Evolutionary conservation across 1,140 invertebrate species (phyloP).

Genomic region (Piezodorus guildinii): DNA sequence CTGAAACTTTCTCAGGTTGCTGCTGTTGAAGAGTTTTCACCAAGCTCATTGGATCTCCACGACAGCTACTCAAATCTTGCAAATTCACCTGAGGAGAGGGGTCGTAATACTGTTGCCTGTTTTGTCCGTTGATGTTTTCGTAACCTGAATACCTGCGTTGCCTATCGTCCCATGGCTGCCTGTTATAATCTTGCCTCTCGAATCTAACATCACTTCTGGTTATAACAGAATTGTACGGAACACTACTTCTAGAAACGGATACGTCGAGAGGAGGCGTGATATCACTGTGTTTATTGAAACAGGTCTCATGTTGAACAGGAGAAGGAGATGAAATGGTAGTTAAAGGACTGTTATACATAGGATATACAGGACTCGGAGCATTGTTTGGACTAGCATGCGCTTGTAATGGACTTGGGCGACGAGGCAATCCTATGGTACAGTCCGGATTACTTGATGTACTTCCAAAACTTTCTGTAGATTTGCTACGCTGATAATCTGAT

Average conservation of each 20-base stretch:
- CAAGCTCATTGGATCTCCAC: conserved; percentile 60
- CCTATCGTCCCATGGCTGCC: conserved; percentile 15
- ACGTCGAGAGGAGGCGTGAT: conserved; percentile 54
- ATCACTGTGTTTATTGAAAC: conserved; percentile 38
- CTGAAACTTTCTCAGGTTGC: conserved; percentile 21
- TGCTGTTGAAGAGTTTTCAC: conserved; percentile 41
- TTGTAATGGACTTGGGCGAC: conserved; percentile 55
- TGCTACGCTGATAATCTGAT: conserved; percentile 25
- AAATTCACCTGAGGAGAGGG: conserved; percentile 42
- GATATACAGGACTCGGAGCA: conserved; percentile 60
- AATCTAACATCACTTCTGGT: conserved; percentile 49
- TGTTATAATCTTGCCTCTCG: conserved; percentile 40
- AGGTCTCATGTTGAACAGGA: conserved; percentile 42
- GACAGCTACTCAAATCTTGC: conserved; percentile 55
- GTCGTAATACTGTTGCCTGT: conserved; percentile 44
- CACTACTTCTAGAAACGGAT: conserved; percentile 49
- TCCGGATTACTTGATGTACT: conserved; percentile 51
- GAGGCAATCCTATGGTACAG: conserved; percentile 47
- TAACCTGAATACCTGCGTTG: conserved; percentile 33
- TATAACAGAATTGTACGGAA: conserved; percentile 59
- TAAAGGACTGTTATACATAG: conserved; percentile 65
- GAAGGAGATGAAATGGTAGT: conserved; percentile 55
- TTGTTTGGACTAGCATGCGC: conserved; percentile 48
- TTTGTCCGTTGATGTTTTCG: conserved; percentile 26
- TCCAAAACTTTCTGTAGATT: conserved; percentile 39